These are phyloP conservation scores for Limnothrissa miodon DNA, from an alignment of 2,113 vertebrate genomes.

Conservation along the genomic window DNA sequence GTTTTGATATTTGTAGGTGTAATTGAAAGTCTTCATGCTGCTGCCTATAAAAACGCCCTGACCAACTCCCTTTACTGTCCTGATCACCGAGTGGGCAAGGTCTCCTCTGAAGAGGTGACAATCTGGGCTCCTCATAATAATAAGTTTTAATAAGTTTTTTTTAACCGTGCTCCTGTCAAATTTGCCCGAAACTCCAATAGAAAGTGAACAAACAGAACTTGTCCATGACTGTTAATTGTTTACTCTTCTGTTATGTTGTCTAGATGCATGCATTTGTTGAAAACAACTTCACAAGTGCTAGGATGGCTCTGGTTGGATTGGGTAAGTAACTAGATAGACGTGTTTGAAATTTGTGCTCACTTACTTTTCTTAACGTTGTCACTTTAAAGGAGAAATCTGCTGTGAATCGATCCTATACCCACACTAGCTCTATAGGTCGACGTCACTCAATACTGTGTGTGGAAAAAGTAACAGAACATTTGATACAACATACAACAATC, in stretches of 20 bases:
- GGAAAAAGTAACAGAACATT: too few species aligned
- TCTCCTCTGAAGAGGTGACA: slow-evolving; percentile 84
- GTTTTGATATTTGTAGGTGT: slow-evolving; percentile 74
- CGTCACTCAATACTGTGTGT: too few species aligned
- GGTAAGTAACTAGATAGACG: slow-evolving; percentile 77
- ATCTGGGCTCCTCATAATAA: neutral
- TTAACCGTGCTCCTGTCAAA: too few species aligned
- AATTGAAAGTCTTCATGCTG: slow-evolving; percentile 85
- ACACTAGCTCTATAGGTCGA: too few species aligned
- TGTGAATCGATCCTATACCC: too few species aligned
- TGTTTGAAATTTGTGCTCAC: neutral
- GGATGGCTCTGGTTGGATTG: slow-evolving; percentile 93
- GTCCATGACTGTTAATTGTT: neutral
- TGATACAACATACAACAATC: too few species aligned
- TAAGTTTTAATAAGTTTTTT: neutral
- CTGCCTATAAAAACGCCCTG: slow-evolving; percentile 85
- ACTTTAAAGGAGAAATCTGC: too few species aligned
- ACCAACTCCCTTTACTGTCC: slow-evolving; percentile 93
- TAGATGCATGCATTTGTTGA: slow-evolving; percentile 74
- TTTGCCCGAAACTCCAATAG: too few species aligned
- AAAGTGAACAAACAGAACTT: too few species aligned
- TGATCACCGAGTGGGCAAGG: slow-evolving; percentile 81
- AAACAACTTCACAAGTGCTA: slow-evolving; percentile 81
- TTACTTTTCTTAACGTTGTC: too few species aligned
- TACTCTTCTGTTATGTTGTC: neutral